Percentiles rank a stretch among this genome's conserved stretches.
Conservation (phyloP, 2,113 vertebrate genomes). For the Tupaia chinensis region DNA sequence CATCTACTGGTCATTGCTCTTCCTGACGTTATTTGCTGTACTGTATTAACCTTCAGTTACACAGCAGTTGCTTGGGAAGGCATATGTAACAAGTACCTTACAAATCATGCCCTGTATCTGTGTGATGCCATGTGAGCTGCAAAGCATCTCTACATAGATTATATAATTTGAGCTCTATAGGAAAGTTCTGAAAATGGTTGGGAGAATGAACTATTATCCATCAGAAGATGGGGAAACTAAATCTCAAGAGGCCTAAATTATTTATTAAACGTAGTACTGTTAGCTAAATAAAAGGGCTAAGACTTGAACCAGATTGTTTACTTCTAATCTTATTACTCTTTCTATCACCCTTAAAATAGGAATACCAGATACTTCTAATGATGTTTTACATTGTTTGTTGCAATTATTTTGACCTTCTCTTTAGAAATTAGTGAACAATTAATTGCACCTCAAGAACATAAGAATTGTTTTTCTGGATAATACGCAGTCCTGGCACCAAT, state of each 20-base stretch:
- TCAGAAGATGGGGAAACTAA: conserved; percentile 52
- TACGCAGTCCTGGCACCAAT: not conserved
- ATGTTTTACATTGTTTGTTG: conserved; percentile 21
- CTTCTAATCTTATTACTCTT: not conserved
- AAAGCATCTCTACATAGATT: conserved; percentile 31
- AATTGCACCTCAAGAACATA: not conserved
- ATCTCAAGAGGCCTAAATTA: not conserved
- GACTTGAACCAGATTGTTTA: not conserved
- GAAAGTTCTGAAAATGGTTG: conserved; percentile 54
- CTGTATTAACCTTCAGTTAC: conserved; percentile 56
- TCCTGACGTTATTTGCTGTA: conserved; percentile 56
- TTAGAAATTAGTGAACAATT: conserved; percentile 40
- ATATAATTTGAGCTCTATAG: conserved; percentile 17
- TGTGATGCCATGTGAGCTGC: conserved; percentile 36
- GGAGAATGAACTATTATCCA: conserved; percentile 8
- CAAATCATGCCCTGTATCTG: conserved; percentile 49
- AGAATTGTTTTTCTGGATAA: not conserved
- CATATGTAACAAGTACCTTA: conserved; percentile 48
- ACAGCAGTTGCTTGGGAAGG: conserved; percentile 50
- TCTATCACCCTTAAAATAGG: not conserved
- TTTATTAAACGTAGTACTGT: conserved; percentile 12
- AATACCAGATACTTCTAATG: conserved; percentile 13
- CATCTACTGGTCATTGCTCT: conserved; percentile 51
- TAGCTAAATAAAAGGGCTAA: not conserved
- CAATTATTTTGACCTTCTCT: conserved; percentile 6